Conservation (phyloP, 2,888 invertebrate genomes). For the Neuroscelio doddi region DNA sequence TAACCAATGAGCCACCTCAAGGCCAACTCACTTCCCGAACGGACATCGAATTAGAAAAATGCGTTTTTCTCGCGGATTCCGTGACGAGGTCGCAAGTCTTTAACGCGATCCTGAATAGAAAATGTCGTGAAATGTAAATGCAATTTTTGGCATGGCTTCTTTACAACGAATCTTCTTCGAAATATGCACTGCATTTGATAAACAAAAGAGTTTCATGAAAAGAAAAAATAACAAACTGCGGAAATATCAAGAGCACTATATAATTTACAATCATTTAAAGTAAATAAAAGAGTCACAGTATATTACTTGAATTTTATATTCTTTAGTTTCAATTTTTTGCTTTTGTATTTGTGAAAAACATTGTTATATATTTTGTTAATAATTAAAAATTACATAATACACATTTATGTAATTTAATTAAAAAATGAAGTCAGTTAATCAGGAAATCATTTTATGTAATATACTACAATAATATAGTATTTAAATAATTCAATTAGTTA, state of each 20-base stretch:
- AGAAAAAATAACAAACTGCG: conserved; percentile 16
- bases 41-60: conserved; percentile 44
- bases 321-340: conserved; percentile 5
- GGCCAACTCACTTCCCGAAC: conserved; percentile 59
- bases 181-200: too few species aligned
- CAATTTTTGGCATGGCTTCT: too few species aligned
- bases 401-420: not conserved
- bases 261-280: conserved; percentile 9
- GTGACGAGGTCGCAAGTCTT: conserved; percentile 50
- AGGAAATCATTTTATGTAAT: not conserved
- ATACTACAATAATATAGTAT: conserved; percentile 1
- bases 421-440: too few species aligned
- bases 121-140: too few species aligned
- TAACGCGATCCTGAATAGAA: conserved; percentile 10
- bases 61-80: conserved; percentile 50
- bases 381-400: too few species aligned
- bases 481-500: conserved; percentile 17
- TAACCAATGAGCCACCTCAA: conserved; percentile 59
- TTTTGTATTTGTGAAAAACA: not conserved
- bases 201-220: conserved; percentile 6
- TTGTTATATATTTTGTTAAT: too few species aligned
- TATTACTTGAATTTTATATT: not conserved
- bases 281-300: too few species aligned
- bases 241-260: conserved; percentile 22
- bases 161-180: not conserved